phyloP scores from a whole-genome alignment of 2,888 invertebrate genomes.

The Diogma glabrata region DNA sequence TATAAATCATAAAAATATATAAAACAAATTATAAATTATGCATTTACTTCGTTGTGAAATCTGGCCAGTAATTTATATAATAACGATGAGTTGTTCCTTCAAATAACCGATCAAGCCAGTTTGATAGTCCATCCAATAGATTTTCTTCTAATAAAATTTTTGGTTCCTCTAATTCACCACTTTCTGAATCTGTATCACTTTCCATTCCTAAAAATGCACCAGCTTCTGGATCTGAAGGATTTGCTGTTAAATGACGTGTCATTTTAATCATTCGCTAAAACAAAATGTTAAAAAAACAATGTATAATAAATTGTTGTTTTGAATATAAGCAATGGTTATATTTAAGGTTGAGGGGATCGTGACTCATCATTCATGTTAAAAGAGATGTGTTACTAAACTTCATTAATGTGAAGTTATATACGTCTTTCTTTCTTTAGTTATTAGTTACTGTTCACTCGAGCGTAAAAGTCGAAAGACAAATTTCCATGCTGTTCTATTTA shows the following conservation, averaged over 20 bases:
- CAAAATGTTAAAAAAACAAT: constrained; percentile 4
- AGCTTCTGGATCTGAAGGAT: constrained; percentile 57
- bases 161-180: constrained; percentile 29
- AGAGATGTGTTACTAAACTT: too few relatives aligned
- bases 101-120: constrained; percentile 94
- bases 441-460: too few relatives aligned
- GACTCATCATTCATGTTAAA: too few relatives aligned
- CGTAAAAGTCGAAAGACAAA: too few relatives aligned
- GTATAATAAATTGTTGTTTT: too few relatives aligned
- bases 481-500: too few relatives aligned
- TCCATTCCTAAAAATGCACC: constrained; percentile 82
- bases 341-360: too few relatives aligned
- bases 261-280: constrained; percentile 57
- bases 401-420: too few relatives aligned
- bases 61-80: constrained; percentile 98
- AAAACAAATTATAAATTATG: background rate
- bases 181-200: constrained; percentile 49
- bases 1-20: background rate
- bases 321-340: too few relatives aligned
- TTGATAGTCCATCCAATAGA: constrained; percentile 80
- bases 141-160: constrained; percentile 55
- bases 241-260: constrained; percentile 44
- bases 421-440: too few relatives aligned
- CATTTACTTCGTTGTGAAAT: constrained; percentile 70
- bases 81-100: constrained; percentile 94